A percentile compares a stretch with the other conserved stretches of the same genome.
Conservation (phyloP, 1,140 invertebrate genomes). For the Myzus persicae region DNA sequence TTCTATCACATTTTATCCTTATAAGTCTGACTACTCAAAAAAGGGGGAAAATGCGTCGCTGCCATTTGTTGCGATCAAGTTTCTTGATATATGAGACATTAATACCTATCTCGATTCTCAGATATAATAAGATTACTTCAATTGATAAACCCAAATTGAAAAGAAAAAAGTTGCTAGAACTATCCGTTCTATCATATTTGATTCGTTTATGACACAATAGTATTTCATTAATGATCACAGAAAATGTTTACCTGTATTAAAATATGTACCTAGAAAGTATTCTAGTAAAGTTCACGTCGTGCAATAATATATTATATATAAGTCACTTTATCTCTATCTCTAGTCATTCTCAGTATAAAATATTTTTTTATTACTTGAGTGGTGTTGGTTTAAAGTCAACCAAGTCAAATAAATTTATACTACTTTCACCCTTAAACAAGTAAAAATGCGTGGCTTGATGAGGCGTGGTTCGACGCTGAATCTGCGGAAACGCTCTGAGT, state of each 20-base stretch:
- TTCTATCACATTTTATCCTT: slow-evolving; percentile 8
- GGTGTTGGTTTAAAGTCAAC: too few species aligned
- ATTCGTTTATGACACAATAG: neutral
- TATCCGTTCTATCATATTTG: neutral
- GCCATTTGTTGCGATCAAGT: slow-evolving; percentile 32
- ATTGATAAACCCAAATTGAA: neutral
- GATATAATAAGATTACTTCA: neutral
- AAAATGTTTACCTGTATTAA: neutral
- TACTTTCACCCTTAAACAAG: too few species aligned
- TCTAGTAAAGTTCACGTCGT: too few species aligned
- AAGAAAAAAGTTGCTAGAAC: neutral
- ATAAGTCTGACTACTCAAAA: neutral
- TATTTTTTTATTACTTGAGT: too few species aligned
- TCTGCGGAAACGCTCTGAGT: too few species aligned
- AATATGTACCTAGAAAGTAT: too few species aligned
- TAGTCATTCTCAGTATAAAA: too few species aligned
- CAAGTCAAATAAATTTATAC: too few species aligned
- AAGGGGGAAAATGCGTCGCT: neutral
- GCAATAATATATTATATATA: too few species aligned
- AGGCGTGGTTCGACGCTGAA: too few species aligned
- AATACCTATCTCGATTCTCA: neutral
- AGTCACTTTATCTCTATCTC: too few species aligned
- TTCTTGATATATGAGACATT: neutral
- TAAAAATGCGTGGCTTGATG: too few species aligned
- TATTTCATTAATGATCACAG: neutral